Evolutionary conservation across 35 echinoderm and acorn worm genomes (phyloP).

Genomic region (Lytechinus pictus): DNA sequence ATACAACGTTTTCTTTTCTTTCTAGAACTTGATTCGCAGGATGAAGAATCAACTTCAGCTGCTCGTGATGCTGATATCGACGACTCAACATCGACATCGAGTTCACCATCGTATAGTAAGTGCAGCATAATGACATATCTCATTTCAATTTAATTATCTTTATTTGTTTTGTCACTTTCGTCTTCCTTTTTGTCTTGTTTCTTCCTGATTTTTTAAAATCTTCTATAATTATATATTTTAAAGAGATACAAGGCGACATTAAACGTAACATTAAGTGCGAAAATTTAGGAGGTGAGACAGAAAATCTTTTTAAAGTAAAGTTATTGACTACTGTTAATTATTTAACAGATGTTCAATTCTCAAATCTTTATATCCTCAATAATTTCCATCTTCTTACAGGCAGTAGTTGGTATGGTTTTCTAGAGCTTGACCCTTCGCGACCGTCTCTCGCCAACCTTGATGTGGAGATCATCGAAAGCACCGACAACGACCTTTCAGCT

Average conservation of each 20-base stretch:
- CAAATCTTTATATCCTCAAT: background rate
- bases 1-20: background rate
- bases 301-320: no score
- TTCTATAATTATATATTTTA: background rate
- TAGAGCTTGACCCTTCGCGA: background rate
- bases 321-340: no score
- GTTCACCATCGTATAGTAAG: conserved; percentile 42
- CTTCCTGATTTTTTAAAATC: background rate
- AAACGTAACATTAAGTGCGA: background rate
- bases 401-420: conserved; percentile 39
- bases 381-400: background rate
- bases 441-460: background rate
- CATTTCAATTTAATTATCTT: background rate
- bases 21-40: conserved; percentile 37
- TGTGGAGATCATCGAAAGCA: conserved; percentile 34
- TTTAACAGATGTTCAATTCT: no score
- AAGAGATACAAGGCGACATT: background rate
- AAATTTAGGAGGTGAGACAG: no score
- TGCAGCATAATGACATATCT: background rate
- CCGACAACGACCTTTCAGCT: conserved; percentile 27
- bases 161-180: background rate
- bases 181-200: background rate
- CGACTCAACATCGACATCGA: conserved; percentile 40
- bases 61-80: conserved; percentile 44
- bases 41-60: conserved; percentile 49